A percentile compares a stretch with the other conserved stretches of the same genome.
phyloP scores from a whole-genome alignment of 2,797 vertebrate species.

The Pyrrhura leucotis region DNA sequence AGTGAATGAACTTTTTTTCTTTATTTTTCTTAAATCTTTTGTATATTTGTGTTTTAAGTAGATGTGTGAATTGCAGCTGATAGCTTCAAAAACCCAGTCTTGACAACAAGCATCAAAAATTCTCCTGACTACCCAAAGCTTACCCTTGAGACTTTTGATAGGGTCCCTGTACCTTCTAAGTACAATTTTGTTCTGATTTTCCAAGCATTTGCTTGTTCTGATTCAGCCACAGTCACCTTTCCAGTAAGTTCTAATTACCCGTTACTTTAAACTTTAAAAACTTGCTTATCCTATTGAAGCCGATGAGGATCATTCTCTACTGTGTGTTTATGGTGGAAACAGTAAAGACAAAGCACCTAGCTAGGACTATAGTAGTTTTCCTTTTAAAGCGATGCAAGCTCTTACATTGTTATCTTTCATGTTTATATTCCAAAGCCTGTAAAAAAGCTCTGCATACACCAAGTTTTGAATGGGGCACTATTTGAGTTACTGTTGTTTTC shows the following conservation, averaged over 20 bases:
- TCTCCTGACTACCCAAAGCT: neutral
- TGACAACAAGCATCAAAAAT: neutral
- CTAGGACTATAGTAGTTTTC: neutral
- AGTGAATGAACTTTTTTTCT: neutral
- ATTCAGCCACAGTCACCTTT: neutral
- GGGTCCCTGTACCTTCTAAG: neutral
- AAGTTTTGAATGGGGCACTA: neutral
- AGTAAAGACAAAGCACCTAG: neutral
- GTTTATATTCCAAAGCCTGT: neutral
- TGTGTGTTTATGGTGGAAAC: neutral
- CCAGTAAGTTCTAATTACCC: neutral
- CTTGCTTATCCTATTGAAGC: neutral
- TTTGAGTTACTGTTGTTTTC: neutral
- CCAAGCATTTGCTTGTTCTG: neutral
- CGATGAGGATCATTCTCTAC: neutral
- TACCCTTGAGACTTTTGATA: neutral
- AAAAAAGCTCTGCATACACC: neutral
- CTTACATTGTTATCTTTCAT: neutral
- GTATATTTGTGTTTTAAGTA: neutral
- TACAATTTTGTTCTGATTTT: neutral
- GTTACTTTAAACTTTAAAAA: neutral
- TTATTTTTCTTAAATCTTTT: neutral
- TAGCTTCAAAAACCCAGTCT: neutral
- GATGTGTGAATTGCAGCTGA: neutral
- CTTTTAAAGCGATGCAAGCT: neutral